These are phyloP conservation scores for Diplazon laetatorius DNA, from an alignment of 2,888 invertebrate species.

Conservation along the genomic window DNA sequence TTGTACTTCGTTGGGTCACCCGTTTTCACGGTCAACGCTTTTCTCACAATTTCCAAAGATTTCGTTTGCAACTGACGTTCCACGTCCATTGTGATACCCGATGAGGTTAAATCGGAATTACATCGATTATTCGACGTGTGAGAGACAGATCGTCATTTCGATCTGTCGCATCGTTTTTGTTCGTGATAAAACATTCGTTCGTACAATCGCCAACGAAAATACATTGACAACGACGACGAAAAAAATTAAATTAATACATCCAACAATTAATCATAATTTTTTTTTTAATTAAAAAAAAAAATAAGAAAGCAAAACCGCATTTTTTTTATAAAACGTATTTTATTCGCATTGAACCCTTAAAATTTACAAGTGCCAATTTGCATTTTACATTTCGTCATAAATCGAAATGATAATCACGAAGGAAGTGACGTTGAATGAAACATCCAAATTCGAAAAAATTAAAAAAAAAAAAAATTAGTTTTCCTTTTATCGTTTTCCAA, in stretches of 20 bases:
- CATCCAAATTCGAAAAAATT: not conserved
- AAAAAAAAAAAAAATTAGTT: constrained; percentile 21
- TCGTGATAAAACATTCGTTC: not conserved
- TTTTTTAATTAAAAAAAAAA: not conserved
- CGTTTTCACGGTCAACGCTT: constrained; percentile 11
- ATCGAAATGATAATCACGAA: constrained; percentile 26
- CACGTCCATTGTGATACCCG: constrained; percentile 28
- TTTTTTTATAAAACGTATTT: constrained; percentile 74
- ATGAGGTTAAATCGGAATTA: not conserved
- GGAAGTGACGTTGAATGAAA: constrained; percentile 30
- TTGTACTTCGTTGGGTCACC: constrained; percentile 73
- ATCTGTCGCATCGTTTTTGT: constrained; percentile 6
- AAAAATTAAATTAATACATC: not conserved
- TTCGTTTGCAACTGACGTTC: constrained; percentile 9
- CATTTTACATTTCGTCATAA: constrained; percentile 45
- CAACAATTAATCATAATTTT: too few species aligned
- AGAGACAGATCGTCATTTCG: constrained; percentile 11
- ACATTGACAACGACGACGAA: not conserved
- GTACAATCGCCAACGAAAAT: not conserved
- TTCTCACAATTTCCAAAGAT: constrained; percentile 16
- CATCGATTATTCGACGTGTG: not conserved
- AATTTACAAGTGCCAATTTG: constrained; percentile 71
- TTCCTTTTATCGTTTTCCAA: constrained; percentile 13
- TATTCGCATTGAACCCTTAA: constrained; percentile 71
- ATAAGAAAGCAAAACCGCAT: too few species aligned